Evolutionary conservation across 1,140 invertebrate genomes (phyloP).

Genomic region (Melipona quadrifasciata): DNA sequence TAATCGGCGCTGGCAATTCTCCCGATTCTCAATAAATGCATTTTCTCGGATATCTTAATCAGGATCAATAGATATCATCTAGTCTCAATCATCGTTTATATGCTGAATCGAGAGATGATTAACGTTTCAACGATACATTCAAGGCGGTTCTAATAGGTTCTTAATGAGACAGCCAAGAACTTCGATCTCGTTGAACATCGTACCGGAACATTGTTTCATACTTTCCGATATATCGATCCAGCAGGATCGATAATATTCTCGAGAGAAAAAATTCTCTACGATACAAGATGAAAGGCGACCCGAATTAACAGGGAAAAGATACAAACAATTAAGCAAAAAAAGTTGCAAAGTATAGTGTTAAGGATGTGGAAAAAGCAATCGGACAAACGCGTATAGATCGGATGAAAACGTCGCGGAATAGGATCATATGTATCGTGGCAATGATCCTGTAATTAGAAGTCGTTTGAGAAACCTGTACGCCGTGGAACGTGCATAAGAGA

Average conservation of each 20-base stretch:
- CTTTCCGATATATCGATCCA: neutral
- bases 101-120: neutral
- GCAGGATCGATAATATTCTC: neutral
- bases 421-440: slow-evolving; percentile 6
- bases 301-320: too few species aligned
- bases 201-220: too few species aligned
- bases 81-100: neutral
- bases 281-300: neutral
- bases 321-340: neutral
- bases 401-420: neutral
- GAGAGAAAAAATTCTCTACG: neutral
- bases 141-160: neutral
- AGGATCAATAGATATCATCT: neutral
- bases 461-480: slow-evolving; percentile 28
- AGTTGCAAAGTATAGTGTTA: too few species aligned
- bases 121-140: neutral
- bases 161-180: neutral
- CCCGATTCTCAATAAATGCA: neutral
- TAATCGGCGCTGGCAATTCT: neutral
- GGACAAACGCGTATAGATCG: neutral
- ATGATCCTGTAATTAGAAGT: slow-evolving; percentile 46
- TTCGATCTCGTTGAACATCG: neutral
- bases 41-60: neutral
- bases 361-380: neutral
- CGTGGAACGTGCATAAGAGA: neutral